A percentile compares a stretch with the other conserved stretches of the same genome.
Evolutionary conservation across 2,113 vertebrate species (phyloP).

Genomic region (Atherinomorus stipes): DNA sequence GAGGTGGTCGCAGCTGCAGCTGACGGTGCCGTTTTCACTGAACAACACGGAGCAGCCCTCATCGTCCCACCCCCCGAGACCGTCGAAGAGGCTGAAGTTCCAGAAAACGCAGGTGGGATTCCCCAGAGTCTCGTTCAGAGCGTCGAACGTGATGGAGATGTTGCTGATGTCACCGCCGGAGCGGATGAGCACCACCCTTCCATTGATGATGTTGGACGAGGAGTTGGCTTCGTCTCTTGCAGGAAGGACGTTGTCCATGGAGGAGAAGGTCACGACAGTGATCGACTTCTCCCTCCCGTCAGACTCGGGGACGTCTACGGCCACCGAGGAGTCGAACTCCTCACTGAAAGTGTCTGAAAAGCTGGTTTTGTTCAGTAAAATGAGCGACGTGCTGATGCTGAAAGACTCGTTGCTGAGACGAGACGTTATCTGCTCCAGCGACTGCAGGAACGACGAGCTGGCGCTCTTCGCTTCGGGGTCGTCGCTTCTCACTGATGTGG

Average conservation of each 20-base stretch:
- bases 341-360: conserved; percentile 35
- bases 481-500: neutral
- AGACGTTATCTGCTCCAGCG: conserved; percentile 28
- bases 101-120: conserved; percentile 83
- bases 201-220: conserved; percentile 66
- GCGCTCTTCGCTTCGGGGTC: rapidly evolving
- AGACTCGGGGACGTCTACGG: conserved; percentile 41
- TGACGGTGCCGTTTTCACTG: neutral
- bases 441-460: conserved; percentile 41
- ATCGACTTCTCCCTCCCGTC: neutral
- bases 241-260: conserved; percentile 76
- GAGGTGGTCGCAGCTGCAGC: conserved; percentile 87
- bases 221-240: conserved; percentile 3
- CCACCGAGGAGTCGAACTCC: conserved; percentile 49
- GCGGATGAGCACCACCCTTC: conserved; percentile 79
- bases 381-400: neutral
- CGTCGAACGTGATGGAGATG: conserved; percentile 79
- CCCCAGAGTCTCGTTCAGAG: conserved; percentile 62
- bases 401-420: conserved; percentile 3
- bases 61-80: conserved; percentile 77
- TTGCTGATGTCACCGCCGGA: conserved; percentile 60
- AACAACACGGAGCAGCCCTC: conserved; percentile 40
- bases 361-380: conserved; percentile 57
- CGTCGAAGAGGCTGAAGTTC: conserved; percentile 78
- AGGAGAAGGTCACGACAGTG: conserved; percentile 61